phyloP scores from a whole-genome alignment of 30 jellyfish, hydroid and myxozoan species.

The Pseudorhiza aurosa region DNA sequence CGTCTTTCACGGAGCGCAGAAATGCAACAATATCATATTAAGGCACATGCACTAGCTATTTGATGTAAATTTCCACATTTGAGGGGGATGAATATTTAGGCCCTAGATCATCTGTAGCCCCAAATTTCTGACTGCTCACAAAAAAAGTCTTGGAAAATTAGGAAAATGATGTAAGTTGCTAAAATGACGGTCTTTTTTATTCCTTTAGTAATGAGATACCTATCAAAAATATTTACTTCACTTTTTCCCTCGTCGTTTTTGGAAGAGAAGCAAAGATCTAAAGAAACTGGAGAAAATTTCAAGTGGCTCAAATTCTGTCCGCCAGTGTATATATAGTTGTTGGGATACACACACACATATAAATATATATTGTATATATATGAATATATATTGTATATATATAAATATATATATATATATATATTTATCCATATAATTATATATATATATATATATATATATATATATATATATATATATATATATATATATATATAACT shows the following conservation, averaged over 20 bases:
- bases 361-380: too few relatives aligned
- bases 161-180: neutral
- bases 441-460: too few relatives aligned
- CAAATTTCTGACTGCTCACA: neutral
- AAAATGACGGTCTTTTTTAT: neutral
- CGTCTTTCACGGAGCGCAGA: neutral
- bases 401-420: too few relatives aligned
- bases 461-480: too few relatives aligned
- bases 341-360: too few relatives aligned
- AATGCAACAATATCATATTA: neutral
- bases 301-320: neutral
- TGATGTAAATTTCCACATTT: neutral
- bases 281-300: neutral
- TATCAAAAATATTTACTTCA: neutral
- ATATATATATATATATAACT: too few relatives aligned
- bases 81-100: neutral
- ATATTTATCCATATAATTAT: too few relatives aligned
- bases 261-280: neutral
- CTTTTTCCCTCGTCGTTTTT: neutral
- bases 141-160: neutral
- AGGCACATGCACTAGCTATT: neutral
- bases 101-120: neutral
- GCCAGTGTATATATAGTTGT: too few relatives aligned
- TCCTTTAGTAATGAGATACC: neutral
- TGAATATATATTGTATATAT: too few relatives aligned